Base-by-base conservation (phyloP, 2,797 vertebrate species). In the Enteromius mattozi region DNA sequence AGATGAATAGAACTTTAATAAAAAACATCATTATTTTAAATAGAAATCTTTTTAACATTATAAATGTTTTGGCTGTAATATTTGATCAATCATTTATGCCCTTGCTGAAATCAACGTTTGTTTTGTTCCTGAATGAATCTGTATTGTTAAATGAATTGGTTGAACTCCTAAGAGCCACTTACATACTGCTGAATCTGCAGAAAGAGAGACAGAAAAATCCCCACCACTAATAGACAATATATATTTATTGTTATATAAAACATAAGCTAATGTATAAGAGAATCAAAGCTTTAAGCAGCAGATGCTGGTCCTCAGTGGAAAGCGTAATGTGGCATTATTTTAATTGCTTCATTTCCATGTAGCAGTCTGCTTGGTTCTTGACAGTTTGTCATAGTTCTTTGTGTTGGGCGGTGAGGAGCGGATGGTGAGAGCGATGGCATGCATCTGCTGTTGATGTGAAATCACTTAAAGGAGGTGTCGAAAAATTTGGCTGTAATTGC, bases 381-480 rank as follows among this genome's bases (percentile, higher is more conserved):
- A 88, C 85, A 86, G 85, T 88, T 91, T 91, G 82, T 91, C 85
- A 78, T 85, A 88, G 84, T 91, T 87, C 79, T 89, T 87, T 80
- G 86, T 80, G 35, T 68, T 83, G 86, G 86, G 91, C 83, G 86
- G 82, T 63, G 80, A 51, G 42, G 35, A 78, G 80, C n/a, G 87
- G 75, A 66, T 81, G 71, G 70, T 42, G n/a, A 70, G 78, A 78
- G 56, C 21, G 66, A n/a, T 69, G 84, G 49, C 84, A 90, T 88
- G 87, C 90, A 88, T 93, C 90, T 92, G 88, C 80, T 86, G 59
- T 72, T 87, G 83, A 87, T 65, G 89, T 86, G 87, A 90, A 89
- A 91, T 91, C 88, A 84, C 88, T 90, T 90, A 87, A 92, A 92
- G 86, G 87, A 91, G 89, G 89, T 90, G 91, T 87, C 86, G 90